A percentile compares a stretch with the other conserved stretches of the same genome.
Evolutionary conservation across 2,888 invertebrate genomes (phyloP).

Genomic region (Chalcosyrphus nemorum): DNA sequence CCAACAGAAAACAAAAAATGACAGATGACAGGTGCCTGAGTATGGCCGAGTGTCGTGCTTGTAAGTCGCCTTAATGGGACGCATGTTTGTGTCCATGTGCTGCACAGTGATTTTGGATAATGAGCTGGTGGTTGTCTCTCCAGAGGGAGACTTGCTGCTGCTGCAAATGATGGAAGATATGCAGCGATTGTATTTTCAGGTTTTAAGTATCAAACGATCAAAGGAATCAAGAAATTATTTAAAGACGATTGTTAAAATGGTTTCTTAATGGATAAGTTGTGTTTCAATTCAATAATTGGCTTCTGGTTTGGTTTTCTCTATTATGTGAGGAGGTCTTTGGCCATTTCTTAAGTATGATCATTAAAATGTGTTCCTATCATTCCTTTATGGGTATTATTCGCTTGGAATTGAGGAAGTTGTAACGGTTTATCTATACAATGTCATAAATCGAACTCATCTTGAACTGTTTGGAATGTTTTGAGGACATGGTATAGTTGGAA

Average conservation of each 20-base stretch:
- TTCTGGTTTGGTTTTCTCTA: neutral
- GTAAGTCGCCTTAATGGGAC: constrained; percentile 63
- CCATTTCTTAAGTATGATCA: no score
- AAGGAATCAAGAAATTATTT: constrained; percentile 13
- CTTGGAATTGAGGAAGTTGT: no score
- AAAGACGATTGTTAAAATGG: constrained; percentile 5
- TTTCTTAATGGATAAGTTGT: constrained; percentile 46
- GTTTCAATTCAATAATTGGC: constrained; percentile 30
- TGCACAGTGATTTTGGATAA: constrained; percentile 40
- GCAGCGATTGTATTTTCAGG: constrained; percentile 14
- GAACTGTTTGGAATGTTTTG: no score
- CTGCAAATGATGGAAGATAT: constrained; percentile 38
- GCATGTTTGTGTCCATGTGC: constrained; percentile 43
- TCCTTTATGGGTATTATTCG: no score
- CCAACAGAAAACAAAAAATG: neutral
- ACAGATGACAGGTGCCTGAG: constrained; percentile 51
- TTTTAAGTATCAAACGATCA: neutral
- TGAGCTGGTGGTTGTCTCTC: constrained; percentile 43
- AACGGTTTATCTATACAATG: no score
- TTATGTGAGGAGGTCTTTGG: neutral
- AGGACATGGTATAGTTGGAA: no score
- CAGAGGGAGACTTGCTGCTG: neutral
- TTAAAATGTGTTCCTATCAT: no score
- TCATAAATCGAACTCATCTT: no score
- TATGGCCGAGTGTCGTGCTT: constrained; percentile 32